These are phyloP conservation scores for Helogale parvula DNA, from an alignment of 2,113 vertebrate species.

Conservation along the genomic window DNA sequence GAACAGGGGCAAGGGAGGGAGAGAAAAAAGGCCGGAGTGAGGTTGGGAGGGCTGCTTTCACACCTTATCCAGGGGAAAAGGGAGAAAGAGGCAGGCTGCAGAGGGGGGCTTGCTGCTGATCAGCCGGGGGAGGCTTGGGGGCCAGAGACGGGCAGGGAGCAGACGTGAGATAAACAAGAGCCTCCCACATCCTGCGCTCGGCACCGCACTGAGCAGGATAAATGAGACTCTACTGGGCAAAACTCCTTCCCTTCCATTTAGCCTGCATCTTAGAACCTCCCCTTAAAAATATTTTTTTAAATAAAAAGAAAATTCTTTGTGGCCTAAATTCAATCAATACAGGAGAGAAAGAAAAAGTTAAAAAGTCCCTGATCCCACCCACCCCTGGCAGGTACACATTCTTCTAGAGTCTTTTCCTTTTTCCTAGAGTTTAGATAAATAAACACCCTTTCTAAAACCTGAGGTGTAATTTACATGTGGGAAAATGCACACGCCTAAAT, in stretches of 20 bases:
- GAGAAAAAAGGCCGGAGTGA: background rate
- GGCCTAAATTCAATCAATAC: background rate
- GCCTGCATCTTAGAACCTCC: background rate
- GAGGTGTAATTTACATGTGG: background rate
- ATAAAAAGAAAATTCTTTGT: background rate
- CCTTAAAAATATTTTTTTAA: background rate
- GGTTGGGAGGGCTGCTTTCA: background rate
- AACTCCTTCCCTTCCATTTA: background rate
- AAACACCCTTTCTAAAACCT: background rate
- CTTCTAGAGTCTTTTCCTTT: background rate
- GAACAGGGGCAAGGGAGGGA: background rate
- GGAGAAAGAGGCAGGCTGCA: background rate
- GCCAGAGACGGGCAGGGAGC: background rate
- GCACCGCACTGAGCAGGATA: background rate
- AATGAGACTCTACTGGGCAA: background rate
- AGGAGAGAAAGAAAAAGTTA: background rate
- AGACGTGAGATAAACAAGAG: background rate
- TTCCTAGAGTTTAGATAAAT: background rate
- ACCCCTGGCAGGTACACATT: background rate
- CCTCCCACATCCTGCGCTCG: background rate
- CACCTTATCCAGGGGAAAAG: background rate
- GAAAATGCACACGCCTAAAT: background rate
- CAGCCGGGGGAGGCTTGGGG: background rate
- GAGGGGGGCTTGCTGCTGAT: too few relatives aligned
- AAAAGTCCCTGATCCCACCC: background rate